Evolutionary conservation across 2,113 vertebrate species (phyloP).

Genomic region (Cynopterus brachyotis): DNA sequence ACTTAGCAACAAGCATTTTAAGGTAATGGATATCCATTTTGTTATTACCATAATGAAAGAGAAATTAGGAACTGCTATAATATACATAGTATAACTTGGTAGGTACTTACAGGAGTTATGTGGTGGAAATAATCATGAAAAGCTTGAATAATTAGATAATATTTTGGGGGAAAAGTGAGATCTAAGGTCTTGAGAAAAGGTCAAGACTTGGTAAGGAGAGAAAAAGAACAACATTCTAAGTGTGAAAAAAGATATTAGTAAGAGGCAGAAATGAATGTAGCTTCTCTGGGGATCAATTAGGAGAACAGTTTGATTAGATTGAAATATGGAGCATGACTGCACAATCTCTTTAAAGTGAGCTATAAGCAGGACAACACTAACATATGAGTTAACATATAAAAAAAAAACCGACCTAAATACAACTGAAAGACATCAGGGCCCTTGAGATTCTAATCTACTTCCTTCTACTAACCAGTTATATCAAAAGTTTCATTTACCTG

Average conservation of each 20-base stretch:
- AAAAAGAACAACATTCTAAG: neutral
- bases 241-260: neutral
- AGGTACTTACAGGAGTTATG: neutral
- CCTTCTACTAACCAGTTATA: neutral
- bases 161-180: neutral
- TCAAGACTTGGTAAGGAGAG: conserved; percentile 18
- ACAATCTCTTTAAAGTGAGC: neutral
- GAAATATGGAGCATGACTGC: neutral
- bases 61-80: conserved; percentile 37
- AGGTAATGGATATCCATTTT: neutral
- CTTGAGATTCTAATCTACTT: neutral
- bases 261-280: neutral
- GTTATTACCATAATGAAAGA: neutral
- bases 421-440: neutral
- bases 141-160: neutral
- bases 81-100: neutral
- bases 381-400: neutral
- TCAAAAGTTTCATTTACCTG: neutral
- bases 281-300: neutral
- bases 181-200: neutral
- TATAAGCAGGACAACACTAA: neutral
- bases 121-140: neutral
- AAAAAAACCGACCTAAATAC: too few relatives aligned
- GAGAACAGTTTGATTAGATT: neutral
- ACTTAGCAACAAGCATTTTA: neutral